Evolutionary conservation across 2,888 invertebrate genomes (phyloP).

Genomic region (Phlogophora meticulosa): DNA sequence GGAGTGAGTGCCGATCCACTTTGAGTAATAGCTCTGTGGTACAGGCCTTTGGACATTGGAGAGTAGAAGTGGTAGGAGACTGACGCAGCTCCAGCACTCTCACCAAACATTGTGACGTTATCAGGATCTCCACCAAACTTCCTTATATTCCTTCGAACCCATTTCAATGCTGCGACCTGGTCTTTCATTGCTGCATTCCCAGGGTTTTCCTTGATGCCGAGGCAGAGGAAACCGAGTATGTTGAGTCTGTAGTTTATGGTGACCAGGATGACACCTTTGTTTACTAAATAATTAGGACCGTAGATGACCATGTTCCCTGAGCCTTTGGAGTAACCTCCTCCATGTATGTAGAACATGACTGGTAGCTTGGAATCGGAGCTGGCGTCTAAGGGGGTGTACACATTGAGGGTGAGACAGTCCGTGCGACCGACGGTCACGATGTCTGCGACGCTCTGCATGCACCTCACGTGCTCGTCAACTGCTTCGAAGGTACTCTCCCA

Average conservation of each 20-base stretch:
- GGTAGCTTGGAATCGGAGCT: slow-evolving; percentile 69
- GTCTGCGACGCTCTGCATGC: slow-evolving; percentile 73
- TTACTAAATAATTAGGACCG: slow-evolving; percentile 80
- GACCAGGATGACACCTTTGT: slow-evolving; percentile 81
- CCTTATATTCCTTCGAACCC: slow-evolving; percentile 80
- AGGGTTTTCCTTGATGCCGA: slow-evolving; percentile 82
- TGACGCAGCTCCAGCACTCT: slow-evolving; percentile 83
- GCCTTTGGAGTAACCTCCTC: slow-evolving; percentile 83
- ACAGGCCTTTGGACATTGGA: slow-evolving; percentile 82
- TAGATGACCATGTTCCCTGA: slow-evolving; percentile 75
- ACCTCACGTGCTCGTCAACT: slow-evolving; percentile 77
- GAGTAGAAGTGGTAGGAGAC: slow-evolving; percentile 83
- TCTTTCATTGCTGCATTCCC: slow-evolving; percentile 85
- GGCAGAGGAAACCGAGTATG: slow-evolving; percentile 81
- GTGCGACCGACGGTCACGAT: slow-evolving; percentile 69
- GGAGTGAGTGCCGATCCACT: slow-evolving; percentile 82
- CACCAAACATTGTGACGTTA: slow-evolving; percentile 83
- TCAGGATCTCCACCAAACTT: slow-evolving; percentile 82
- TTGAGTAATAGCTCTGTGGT: slow-evolving; percentile 83
- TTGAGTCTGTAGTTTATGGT: slow-evolving; percentile 84
- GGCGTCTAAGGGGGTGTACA: slow-evolving; percentile 77
- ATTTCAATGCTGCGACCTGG: slow-evolving; percentile 81
- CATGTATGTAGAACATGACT: slow-evolving; percentile 86
- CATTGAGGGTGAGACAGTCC: slow-evolving; percentile 81
- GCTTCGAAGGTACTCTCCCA: slow-evolving; percentile 83